These are phyloP conservation scores for Irena cyanogastra DNA, from an alignment of 2,113 vertebrate species.

Conservation along the genomic window DNA sequence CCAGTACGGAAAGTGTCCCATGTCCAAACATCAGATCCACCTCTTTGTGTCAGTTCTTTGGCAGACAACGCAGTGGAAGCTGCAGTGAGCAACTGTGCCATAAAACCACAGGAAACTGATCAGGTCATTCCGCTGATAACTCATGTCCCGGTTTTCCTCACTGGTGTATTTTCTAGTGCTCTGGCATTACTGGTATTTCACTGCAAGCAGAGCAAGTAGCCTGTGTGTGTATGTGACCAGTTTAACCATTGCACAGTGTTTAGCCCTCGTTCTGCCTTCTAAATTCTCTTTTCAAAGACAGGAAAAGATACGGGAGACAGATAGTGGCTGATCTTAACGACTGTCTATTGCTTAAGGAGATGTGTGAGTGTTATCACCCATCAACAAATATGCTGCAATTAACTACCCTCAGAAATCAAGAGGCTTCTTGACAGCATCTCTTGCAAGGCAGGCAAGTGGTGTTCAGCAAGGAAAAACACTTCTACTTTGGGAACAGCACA, in stretches of 20 bases:
- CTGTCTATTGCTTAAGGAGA: neutral
- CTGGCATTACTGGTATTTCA: slow-evolving; percentile 57
- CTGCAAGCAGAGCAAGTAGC: slow-evolving; percentile 27
- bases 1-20: neutral
- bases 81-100: neutral
- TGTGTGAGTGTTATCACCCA: neutral
- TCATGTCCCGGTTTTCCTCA: neutral
- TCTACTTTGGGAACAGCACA: neutral
- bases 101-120: neutral
- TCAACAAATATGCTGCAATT: neutral
- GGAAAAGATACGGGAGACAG: neutral
- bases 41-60: neutral
- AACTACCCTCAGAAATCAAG: neutral
- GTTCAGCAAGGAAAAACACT: neutral
- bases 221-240: slow-evolving; percentile 40
- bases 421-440: neutral
- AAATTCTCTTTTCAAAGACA: neutral
- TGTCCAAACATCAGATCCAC: neutral
- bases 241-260: slow-evolving; percentile 31
- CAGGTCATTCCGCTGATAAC: neutral
- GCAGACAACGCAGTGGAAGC: neutral
- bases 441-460: neutral
- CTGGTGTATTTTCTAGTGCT: slow-evolving; percentile 41
- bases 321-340: neutral
- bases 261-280: slow-evolving; percentile 47